Conservation (phyloP, 2,113 vertebrate genomes). For the Chaetorhynchus papuensis region DNA sequence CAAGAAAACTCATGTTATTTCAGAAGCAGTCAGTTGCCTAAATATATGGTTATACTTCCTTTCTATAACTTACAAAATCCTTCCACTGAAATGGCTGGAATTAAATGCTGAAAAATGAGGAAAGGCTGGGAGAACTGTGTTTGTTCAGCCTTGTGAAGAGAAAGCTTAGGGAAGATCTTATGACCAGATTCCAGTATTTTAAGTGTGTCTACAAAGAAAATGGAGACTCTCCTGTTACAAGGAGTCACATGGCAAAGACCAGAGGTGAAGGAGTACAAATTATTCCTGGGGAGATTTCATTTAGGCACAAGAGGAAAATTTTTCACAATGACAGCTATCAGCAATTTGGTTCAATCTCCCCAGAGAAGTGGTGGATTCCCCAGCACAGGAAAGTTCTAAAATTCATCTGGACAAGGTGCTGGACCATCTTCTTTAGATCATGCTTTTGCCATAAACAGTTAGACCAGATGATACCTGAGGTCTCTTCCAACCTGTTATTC, state of each 20-base stretch:
- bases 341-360: background rate
- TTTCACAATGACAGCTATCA: background rate
- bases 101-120: background rate
- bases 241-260: background rate
- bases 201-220: background rate
- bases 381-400: background rate
- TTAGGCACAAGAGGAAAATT: background rate
- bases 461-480: background rate
- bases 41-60: background rate
- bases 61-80: background rate
- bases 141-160: background rate
- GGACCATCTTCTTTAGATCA: background rate
- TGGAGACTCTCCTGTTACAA: background rate
- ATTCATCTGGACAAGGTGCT: background rate
- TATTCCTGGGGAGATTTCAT: background rate
- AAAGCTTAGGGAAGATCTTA: background rate
- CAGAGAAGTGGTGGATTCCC: background rate
- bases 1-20: background rate
- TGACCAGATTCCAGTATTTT: background rate
- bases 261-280: background rate
- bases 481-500: background rate
- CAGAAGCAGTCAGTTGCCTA: background rate
- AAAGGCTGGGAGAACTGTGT: background rate
- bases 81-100: background rate
- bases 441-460: background rate